Evolutionary conservation across 2,113 vertebrate genomes (phyloP).

Genomic region (Platysternon megacephalum): DNA sequence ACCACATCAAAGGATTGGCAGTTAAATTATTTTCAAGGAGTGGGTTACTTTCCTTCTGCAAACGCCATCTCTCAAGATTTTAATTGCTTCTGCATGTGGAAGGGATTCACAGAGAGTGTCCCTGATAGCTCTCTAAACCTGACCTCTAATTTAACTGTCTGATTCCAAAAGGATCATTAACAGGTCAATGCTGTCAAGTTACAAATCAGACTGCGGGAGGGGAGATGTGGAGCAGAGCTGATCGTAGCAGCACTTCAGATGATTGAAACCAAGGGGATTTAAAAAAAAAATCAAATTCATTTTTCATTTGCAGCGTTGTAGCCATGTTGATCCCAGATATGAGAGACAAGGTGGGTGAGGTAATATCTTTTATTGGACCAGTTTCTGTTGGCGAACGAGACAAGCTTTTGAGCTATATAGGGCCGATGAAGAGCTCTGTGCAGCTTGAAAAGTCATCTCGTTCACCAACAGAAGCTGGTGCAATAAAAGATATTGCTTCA

Average conservation of each 20-base stretch:
- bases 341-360: neutral
- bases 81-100: neutral
- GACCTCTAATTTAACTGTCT: neutral
- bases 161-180: neutral
- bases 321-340: neutral
- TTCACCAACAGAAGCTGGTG: neutral
- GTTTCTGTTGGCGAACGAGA: neutral
- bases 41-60: neutral
- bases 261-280: neutral
- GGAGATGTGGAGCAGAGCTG: neutral
- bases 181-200: neutral
- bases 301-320: neutral
- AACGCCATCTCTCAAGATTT: neutral
- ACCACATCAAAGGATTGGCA: neutral
- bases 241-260: neutral
- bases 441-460: neutral
- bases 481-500: neutral
- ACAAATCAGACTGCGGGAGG: neutral
- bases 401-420: neutral
- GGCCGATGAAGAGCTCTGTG: neutral
- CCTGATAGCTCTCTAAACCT: neutral
- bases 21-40: neutral
- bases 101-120: accelerated
- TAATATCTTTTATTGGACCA: neutral
- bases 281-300: neutral